Evolutionary conservation across 2,888 invertebrate species (phyloP).

Genomic region (Agrochola lota): DNA sequence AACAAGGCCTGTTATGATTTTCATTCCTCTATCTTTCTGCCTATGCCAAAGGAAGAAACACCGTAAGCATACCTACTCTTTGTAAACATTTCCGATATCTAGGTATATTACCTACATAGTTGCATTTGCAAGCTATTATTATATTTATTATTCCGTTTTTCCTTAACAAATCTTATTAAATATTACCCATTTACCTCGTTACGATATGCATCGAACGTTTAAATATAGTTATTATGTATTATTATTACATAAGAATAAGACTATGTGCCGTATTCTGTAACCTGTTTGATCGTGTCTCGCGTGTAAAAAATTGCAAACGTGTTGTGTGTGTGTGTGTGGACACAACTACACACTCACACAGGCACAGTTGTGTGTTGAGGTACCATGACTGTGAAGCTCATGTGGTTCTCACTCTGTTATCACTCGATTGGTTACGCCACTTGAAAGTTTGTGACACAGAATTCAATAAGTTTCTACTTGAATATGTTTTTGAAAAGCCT

Average conservation of each 20-base stretch:
- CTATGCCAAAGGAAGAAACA: neutral
- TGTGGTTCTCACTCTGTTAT: slow-evolving; percentile 57
- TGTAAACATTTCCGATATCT: slow-evolving; percentile 3
- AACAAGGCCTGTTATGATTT: too few species aligned
- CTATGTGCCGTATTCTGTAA: slow-evolving; percentile 39
- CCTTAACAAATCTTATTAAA: slow-evolving; percentile 38
- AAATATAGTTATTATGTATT: slow-evolving; percentile 35
- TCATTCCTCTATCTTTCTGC: neutral
- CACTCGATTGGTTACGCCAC: slow-evolving; percentile 34
- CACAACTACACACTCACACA: slow-evolving; percentile 42
- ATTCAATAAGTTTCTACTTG: too few species aligned
- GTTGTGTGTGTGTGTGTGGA: slow-evolving; percentile 27
- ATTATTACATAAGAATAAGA: slow-evolving; percentile 47
- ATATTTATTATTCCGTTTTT: slow-evolving; percentile 7
- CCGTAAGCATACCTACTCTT: neutral
- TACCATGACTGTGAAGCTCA: slow-evolving; percentile 34
- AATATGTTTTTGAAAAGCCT: too few species aligned
- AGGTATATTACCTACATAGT: neutral
- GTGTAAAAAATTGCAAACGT: slow-evolving; percentile 61
- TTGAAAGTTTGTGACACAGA: neutral
- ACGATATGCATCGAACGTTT: slow-evolving; percentile 33
- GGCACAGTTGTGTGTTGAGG: neutral
- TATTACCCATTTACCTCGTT: slow-evolving; percentile 34
- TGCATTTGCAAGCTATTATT: neutral
- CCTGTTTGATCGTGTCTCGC: slow-evolving; percentile 47